These are phyloP conservation scores for Ligdia adustata DNA, from an alignment of 2,888 invertebrate species.

Conservation along the genomic window DNA sequence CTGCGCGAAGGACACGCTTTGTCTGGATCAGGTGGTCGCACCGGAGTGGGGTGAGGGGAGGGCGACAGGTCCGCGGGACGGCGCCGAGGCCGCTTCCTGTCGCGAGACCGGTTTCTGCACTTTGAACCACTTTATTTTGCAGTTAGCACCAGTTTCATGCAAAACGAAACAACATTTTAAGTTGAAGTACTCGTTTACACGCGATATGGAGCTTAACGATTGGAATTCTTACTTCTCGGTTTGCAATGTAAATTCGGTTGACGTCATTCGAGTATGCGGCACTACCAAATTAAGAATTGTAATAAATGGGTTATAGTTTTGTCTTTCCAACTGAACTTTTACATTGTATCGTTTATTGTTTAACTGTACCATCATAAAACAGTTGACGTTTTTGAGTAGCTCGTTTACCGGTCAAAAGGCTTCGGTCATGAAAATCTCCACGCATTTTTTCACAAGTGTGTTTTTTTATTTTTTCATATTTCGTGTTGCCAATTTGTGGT, in stretches of 20 bases:
- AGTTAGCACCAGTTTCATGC: slow-evolving; percentile 76
- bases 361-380: not conserved
- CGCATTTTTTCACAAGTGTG: too few species aligned
- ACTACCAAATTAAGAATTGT: slow-evolving; percentile 16
- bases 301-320: too few species aligned
- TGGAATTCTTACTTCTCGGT: slow-evolving; percentile 26
- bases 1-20: slow-evolving; percentile 78
- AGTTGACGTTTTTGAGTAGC: too few species aligned
- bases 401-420: too few species aligned
- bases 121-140: slow-evolving; percentile 78
- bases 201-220: slow-evolving; percentile 26
- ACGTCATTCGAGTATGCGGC: slow-evolving; percentile 24
- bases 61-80: slow-evolving; percentile 40
- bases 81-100: slow-evolving; percentile 79
- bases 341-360: not conserved
- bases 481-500: too few species aligned
- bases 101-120: slow-evolving; percentile 76
- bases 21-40: slow-evolving; percentile 77
- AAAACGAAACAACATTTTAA: slow-evolving; percentile 69
- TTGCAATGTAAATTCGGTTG: slow-evolving; percentile 16
- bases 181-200: slow-evolving; percentile 45
- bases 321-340: not conserved
- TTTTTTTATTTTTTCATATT: too few species aligned
- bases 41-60: slow-evolving; percentile 24
- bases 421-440: too few species aligned